A percentile compares a stretch with the other conserved stretches of the same genome.
phyloP scores from a whole-genome alignment of 2,797 vertebrate genomes.

The Poliocrania exsul region DNA sequence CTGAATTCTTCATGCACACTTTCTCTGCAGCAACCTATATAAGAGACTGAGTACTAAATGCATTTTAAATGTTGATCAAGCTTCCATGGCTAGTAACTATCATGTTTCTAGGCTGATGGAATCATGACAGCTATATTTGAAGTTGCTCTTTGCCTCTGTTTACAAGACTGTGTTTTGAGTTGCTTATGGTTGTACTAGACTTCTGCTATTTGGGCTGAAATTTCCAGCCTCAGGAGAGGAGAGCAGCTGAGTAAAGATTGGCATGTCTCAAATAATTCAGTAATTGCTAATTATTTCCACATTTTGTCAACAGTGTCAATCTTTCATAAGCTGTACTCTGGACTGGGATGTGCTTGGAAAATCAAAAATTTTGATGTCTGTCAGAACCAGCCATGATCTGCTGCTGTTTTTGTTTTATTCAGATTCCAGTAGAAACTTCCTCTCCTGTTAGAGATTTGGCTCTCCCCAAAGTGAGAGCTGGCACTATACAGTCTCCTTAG shows the following conservation, averaged over 20 bases:
- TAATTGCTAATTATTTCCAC: background rate
- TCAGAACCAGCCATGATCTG: background rate
- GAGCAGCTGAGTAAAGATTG: background rate
- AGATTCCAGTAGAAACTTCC: background rate
- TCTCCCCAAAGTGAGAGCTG: background rate
- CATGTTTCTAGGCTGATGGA: background rate
- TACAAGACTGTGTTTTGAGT: background rate
- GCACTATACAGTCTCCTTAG: background rate
- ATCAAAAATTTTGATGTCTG: background rate
- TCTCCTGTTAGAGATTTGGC: background rate
- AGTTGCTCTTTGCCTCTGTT: background rate
- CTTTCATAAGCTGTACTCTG: background rate
- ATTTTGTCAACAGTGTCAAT: background rate
- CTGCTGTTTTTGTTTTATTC: background rate
- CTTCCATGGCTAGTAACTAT: background rate
- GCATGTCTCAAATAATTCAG: background rate
- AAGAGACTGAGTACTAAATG: background rate
- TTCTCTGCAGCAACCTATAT: background rate
- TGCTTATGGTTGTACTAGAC: background rate
- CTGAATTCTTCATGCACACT: background rate
- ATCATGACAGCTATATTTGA: background rate
- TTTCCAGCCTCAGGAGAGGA: background rate
- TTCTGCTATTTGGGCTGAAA: background rate
- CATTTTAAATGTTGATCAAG: background rate
- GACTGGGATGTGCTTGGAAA: background rate